Conservation (phyloP, 1,140 invertebrate genomes). For the Aplysia californica region DNA sequence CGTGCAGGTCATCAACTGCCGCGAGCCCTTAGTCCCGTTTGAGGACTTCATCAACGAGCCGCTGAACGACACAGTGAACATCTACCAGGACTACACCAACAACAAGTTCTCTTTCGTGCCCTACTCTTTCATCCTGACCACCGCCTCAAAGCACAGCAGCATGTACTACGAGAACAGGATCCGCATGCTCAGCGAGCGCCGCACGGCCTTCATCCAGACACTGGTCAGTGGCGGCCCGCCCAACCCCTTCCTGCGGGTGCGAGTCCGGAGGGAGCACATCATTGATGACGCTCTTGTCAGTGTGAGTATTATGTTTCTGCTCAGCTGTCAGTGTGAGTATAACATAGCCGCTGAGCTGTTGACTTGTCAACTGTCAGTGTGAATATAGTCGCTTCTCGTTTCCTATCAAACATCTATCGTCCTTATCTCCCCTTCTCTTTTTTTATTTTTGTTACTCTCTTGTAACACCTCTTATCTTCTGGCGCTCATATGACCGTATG, state of each 20-base stretch:
- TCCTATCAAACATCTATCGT: too few relatives aligned
- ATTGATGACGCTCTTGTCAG: conserved; percentile 93
- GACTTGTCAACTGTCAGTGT: too few relatives aligned
- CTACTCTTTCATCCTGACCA: conserved; percentile 92
- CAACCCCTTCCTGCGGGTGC: conserved; percentile 87
- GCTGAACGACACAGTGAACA: conserved; percentile 89
- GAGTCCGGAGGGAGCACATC: conserved; percentile 84
- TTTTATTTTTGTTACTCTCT: too few relatives aligned
- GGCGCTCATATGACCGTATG: too few relatives aligned
- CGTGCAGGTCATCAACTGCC: conserved; percentile 82
- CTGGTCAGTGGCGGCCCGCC: conserved; percentile 80
- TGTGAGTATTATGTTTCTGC: conserved; percentile 74
- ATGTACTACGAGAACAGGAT: conserved; percentile 95
- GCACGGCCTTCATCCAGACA: conserved; percentile 84
- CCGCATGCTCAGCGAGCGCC: conserved; percentile 91
- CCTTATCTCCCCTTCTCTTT: too few relatives aligned
- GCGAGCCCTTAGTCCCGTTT: conserved; percentile 84
- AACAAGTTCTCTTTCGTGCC: conserved; percentile 91
- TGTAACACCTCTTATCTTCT: too few relatives aligned
- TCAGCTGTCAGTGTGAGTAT: too few relatives aligned
- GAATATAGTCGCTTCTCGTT: too few relatives aligned
- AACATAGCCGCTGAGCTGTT: too few relatives aligned
- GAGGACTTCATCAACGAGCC: conserved; percentile 94
- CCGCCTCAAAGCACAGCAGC: conserved; percentile 89
- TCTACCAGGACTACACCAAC: conserved; percentile 92